phyloP scores from a whole-genome alignment of 2,888 invertebrate genomes.

The Rotaria macrura region DNA sequence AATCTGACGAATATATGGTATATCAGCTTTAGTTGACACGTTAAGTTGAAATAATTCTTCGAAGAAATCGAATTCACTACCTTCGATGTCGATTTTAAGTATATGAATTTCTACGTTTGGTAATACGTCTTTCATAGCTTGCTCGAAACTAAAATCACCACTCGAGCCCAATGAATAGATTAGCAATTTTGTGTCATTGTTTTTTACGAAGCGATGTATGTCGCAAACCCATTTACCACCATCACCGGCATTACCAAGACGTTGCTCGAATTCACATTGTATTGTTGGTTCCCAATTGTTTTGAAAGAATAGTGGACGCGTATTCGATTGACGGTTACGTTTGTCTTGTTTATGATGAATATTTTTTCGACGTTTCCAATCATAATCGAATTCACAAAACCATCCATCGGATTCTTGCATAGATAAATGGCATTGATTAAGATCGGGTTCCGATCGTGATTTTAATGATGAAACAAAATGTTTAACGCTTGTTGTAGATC shows the following conservation, averaged over 20 bases:
- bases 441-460: too few relatives aligned
- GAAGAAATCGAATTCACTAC: not conserved
- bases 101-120: not conserved
- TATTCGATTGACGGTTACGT: not conserved
- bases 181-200: not conserved
- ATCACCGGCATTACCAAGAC: not conserved
- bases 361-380: not conserved
- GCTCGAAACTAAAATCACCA: constrained; percentile 1
- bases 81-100: constrained; percentile 10
- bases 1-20: not conserved
- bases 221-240: constrained; percentile 2
- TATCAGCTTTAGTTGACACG: not conserved
- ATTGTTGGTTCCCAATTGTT: constrained; percentile 15
- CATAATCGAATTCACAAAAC: not conserved
- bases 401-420: not conserved
- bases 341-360: not conserved
- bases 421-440: not conserved
- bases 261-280: not conserved
- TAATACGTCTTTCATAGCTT: not conserved
- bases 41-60: not conserved
- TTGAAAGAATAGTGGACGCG: not conserved
- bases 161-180: not conserved
- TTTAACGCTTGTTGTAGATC: too few relatives aligned
- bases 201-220: not conserved
- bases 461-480: too few relatives aligned